Evolutionary conservation across 2,113 vertebrate species (phyloP), one percentile per base, ranked within the genome.

Genomic region (Panthera tigris): DNA sequence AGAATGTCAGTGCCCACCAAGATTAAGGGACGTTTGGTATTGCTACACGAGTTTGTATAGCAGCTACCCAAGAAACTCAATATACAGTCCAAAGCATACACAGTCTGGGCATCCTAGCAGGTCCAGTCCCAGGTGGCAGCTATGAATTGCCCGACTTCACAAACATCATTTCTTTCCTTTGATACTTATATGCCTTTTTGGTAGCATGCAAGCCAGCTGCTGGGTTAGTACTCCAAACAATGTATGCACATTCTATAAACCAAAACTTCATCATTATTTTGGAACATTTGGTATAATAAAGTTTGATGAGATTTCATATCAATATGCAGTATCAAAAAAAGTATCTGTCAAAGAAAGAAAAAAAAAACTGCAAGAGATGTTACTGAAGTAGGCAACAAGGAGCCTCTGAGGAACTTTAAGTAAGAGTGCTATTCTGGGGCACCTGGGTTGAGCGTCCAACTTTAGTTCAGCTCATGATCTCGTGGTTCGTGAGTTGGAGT

Each of bases 61-160:
- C 41, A 89, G 71, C 21, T 87, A 85, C 50, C 23, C 52, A 86
- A 66, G 76, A 68, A 83, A 48, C 1, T 31, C 39, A 78, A 63
- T 79, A 57, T 27, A 45, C 11, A 94, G 48, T 63, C 12, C 15
- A 78, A 92, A 91, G 61, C 29, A 87, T 0, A 91, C 39, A 52
- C 45, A 82, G n/a, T 93, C 73, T 95, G n/a, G 83, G 33, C 31
- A 87, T 36, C 15, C 18, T 23, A 83, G 45, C 23, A 74, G 29
- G 39, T 55, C 83, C n/a, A 74, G 23, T 33, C 2, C 45, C 41
- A 96, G 21, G 39, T 14, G n/a, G 19, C 69, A 33, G 63, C 9
- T 31, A 39, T 84, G 25, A 89, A 97, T 69, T 79, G 79, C 66
- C 48, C 79, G 31, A 98, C 39, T 88, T 96, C 48, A 84, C 15